These are phyloP conservation scores for Himalopsyche japonica DNA, from an alignment of 2,888 invertebrate species.

Conservation along the genomic window DNA sequence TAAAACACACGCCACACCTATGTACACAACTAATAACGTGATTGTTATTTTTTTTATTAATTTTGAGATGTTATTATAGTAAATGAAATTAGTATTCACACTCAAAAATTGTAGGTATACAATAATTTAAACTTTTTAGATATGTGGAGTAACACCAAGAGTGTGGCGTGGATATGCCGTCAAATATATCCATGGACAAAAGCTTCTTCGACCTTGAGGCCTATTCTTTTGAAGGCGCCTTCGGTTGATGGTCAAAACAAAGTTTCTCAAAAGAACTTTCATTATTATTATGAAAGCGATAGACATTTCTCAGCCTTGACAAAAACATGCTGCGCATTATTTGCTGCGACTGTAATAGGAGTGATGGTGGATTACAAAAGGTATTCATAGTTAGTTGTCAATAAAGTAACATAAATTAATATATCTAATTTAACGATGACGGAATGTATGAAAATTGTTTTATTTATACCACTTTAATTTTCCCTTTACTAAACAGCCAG, in stretches of 20 bases:
- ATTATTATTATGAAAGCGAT: slow-evolving; percentile 4
- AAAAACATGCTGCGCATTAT: slow-evolving; percentile 30
- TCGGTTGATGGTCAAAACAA: background rate
- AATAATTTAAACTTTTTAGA: background rate
- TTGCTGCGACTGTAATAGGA: slow-evolving; percentile 31
- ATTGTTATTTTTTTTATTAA: too few relatives aligned
- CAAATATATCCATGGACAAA: slow-evolving; percentile 24
- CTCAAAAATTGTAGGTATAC: too few relatives aligned
- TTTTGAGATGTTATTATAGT: too few relatives aligned
- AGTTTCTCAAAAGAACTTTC: slow-evolving; percentile 13
- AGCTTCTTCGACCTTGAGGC: slow-evolving; percentile 17
- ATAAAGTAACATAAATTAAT: too few relatives aligned
- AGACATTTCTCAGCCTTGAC: slow-evolving; percentile 11
- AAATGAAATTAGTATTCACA: background rate
- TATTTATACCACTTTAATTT: too few relatives aligned
- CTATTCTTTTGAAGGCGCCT: slow-evolving; percentile 13
- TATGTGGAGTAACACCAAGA: slow-evolving; percentile 32
- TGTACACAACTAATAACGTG: too few relatives aligned
- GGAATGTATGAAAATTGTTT: too few relatives aligned
- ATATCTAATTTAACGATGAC: too few relatives aligned
- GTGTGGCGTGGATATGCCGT: slow-evolving; percentile 28
- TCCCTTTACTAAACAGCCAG: too few relatives aligned
- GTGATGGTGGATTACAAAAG: slow-evolving; percentile 29
- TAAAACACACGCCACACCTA: too few relatives aligned
- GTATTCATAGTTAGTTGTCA: slow-evolving; percentile 10